These are phyloP conservation scores for Psammodynastes pulverulentus DNA, from an alignment of 2,113 vertebrate genomes.

Conservation along the genomic window DNA sequence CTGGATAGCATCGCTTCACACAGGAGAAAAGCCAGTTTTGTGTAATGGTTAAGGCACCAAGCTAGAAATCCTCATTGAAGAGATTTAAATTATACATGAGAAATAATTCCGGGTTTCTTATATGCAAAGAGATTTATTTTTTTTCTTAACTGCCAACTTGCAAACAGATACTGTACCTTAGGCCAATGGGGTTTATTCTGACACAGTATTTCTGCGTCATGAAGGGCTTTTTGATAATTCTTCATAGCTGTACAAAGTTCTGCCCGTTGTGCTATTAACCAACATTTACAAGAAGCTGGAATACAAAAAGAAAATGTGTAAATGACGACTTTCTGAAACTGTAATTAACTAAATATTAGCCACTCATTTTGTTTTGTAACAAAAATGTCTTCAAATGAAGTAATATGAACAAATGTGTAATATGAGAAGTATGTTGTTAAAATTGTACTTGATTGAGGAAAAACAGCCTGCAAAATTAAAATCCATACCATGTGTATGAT, in stretches of 20 bases:
- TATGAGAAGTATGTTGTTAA: neutral
- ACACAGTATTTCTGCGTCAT: slow-evolving; percentile 75
- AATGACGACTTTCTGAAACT: neutral
- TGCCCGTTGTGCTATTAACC: slow-evolving; percentile 75
- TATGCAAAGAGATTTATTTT: neutral
- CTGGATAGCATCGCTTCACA: no score
- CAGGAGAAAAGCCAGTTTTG: neutral
- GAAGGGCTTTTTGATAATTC: slow-evolving; percentile 79
- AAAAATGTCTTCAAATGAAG: neutral
- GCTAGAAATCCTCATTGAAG: neutral
- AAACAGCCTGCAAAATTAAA: neutral
- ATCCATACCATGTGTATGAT: neutral
- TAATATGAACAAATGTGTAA: neutral
- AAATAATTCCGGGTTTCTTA: neutral
- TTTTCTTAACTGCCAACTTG: neutral
- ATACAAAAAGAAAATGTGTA: slow-evolving; percentile 33
- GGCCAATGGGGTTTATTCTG: slow-evolving; percentile 75
- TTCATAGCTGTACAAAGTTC: slow-evolving; percentile 79
- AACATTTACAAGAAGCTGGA: slow-evolving; percentile 78
- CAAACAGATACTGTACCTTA: slow-evolving; percentile 68
- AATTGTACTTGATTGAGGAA: slow-evolving; percentile 10
- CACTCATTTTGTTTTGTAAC: neutral
- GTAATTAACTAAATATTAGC: neutral
- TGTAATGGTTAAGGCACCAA: neutral
- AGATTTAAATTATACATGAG: neutral